Base-by-base conservation (phyloP, 2,888 invertebrate species). In the Drosophila parthenogenetica region DNA sequence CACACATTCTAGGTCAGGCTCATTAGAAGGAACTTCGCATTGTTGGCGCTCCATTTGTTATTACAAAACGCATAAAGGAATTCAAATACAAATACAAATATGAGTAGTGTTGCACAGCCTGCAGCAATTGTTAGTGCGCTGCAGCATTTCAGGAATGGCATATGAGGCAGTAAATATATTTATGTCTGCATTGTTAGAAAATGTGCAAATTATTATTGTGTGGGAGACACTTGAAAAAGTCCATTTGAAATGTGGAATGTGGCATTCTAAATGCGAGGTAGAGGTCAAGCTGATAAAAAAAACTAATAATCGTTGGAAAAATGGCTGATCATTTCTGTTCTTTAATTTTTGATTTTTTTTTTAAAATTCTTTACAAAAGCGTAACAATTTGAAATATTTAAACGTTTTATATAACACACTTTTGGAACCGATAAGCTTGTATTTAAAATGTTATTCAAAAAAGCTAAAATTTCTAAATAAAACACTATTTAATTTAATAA, bases 1-100 rank as follows among this genome's bases (percentile, higher is more conserved):
- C 39, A 22, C 46, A 32, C 64, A 75, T 80, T 79, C 69, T 78
- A 62, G 81, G 81, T 81, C 81, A 73, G 72, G 74, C 81, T 81
- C 81, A 81, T 81, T 79, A 79, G 79, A 79, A 69, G 73, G 68
- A 69, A 79, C 65, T 75, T 75, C 72, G 53, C 80, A 79, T 77
- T 77, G 71, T 48, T 69, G 75, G 66, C 55, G 55, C 50, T 54
- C 57, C 69, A 66, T 73, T 79, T 79, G 74, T 79, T 74, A 79
- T 81, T 79, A 57, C 81, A 68, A 66, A 74, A 66, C 71, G 68
- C 71, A 72, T 61, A 79, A 68, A 65, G 67, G 62, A 67, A 68
- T 74, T 77, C 79, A 77, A 77, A 74, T 39, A 40, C 40, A 16
- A 60, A 35, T 19, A 59, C 51, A 16, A 60, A 43, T 32, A 59